phyloP scores from a whole-genome alignment of 30 jellyfish, hydroid and myxozoan genomes.

The Chrysaora quinquecirrha region DNA sequence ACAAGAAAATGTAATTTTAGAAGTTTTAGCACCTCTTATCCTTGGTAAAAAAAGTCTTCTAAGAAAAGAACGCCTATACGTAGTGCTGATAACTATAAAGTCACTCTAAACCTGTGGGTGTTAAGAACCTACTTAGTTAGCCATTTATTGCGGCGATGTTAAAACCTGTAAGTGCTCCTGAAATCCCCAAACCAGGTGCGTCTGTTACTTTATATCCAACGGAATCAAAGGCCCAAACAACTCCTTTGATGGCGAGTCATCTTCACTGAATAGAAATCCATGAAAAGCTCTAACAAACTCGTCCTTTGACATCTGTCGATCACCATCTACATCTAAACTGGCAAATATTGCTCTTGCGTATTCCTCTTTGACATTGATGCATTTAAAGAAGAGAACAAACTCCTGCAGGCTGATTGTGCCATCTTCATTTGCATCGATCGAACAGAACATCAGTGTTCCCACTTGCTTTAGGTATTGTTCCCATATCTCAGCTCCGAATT shows the following conservation, averaged over 20 bases:
- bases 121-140: too few relatives aligned
- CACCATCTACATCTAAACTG: conserved; percentile 39
- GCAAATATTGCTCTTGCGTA: conserved; percentile 68
- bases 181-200: too few relatives aligned
- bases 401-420: conserved; percentile 67
- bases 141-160: too few relatives aligned
- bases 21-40: too few relatives aligned
- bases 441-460: conserved; percentile 64
- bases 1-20: too few relatives aligned
- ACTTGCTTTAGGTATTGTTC: conserved; percentile 32
- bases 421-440: conserved; percentile 62
- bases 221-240: conserved; percentile 58
- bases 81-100: too few relatives aligned
- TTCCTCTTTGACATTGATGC: conserved; percentile 53
- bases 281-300: conserved; percentile 58
- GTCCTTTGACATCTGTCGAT: conserved; percentile 41
- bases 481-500: conserved; percentile 6
- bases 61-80: too few relatives aligned
- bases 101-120: too few relatives aligned
- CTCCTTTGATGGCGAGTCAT: conserved; percentile 64
- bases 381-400: conserved; percentile 55
- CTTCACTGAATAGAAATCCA: conserved; percentile 47
- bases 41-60: too few relatives aligned
- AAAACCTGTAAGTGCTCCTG: too few relatives aligned
- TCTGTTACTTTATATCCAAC: too few relatives aligned